Evolutionary conservation across 2,797 vertebrate genomes (phyloP), one percentile per base, ranked within the genome.

Genomic region (Typhlichthys subterraneus): DNA sequence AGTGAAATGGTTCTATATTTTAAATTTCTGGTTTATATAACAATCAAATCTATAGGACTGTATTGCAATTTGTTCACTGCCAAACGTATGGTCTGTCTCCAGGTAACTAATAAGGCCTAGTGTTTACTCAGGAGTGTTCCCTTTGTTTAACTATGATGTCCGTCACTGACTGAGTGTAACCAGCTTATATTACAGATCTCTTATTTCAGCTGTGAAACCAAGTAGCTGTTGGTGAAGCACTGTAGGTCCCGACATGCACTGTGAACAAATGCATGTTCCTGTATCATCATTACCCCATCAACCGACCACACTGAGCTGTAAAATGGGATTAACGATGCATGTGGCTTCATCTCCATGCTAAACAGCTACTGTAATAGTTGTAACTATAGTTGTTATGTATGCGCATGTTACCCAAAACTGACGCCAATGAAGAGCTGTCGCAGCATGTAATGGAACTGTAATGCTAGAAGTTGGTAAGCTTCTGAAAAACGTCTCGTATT

Each of bases 91-190:
- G 15, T 17, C 51, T 56, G 59, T 61, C 31, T 77, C 62, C 59
- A 51, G 72, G 69, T 76, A 81, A 80, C 72, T 10, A 2, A 52
- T 61, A 55, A 29, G 23, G 23, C 23, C 76, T 45, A 51, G 10
- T 51, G 70, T 79, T 61, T 65, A 63, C 70, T 72, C 65, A 12
- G 31, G 6, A 56, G 48, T 59, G 42, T 64, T 4, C 17, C 45
- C 1, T 49, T 81, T 82, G 77, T 83, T 84, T 81, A 82, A 85
- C 64, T 4, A 48, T 54, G 45, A 52, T 53, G 61, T 83, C 61
- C 0, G 50, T 78, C 65, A 45, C 69, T 53, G 48, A 53, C 57
- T 54, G 53, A 73, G 56, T 59, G 55, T 62, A 29, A 11, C 31
- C n/a, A 58, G 68, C 61, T 85, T 65, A 6, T 23, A 8, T 83